A percentile compares a stretch with the other conserved stretches of the same genome.
phyloP scores from a whole-genome alignment of 2,888 invertebrate genomes.

The Gymnosoma rotundatum region DNA sequence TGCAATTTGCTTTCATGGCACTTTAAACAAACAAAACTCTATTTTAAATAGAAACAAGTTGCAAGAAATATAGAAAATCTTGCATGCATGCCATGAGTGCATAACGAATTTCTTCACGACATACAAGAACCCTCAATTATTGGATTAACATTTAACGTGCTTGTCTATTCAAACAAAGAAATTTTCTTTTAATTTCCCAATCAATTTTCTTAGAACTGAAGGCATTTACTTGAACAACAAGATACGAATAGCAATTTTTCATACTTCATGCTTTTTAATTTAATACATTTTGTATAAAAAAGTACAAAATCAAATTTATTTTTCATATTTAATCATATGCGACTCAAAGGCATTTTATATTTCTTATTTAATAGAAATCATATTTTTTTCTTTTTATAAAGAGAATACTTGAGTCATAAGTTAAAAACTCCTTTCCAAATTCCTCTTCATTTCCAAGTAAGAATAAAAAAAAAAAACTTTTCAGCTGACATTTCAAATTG shows the following conservation, averaged over 20 bases:
- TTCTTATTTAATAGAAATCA: neutral
- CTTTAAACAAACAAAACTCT: neutral
- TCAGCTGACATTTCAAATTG: slow-evolving; percentile 57
- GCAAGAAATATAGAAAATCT: neutral
- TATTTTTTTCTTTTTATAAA: neutral
- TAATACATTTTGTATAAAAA: slow-evolving; percentile 15
- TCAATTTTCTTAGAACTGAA: slow-evolving; percentile 37
- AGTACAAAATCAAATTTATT: slow-evolving; percentile 29
- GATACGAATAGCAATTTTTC: slow-evolving; percentile 18
- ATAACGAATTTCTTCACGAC: slow-evolving; percentile 56
- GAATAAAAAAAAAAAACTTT: neutral
- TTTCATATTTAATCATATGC: slow-evolving; percentile 7
- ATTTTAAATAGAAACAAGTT: neutral
- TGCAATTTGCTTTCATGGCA: slow-evolving; percentile 18
- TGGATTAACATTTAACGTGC: slow-evolving; percentile 26
- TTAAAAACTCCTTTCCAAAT: neutral
- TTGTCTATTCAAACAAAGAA: slow-evolving; percentile 4
- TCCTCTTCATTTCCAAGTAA: slow-evolving; percentile 16
- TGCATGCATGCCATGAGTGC: slow-evolving; percentile 34
- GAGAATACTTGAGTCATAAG: neutral
- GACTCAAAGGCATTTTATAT: neutral
- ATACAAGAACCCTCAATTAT: slow-evolving; percentile 52
- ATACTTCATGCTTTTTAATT: slow-evolving; percentile 60
- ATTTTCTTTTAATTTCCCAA: slow-evolving; percentile 42
- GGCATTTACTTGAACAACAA: neutral